These are phyloP conservation scores for Eurystomus glaucurus DNA, from an alignment of 2,797 vertebrate species.

Conservation along the genomic window DNA sequence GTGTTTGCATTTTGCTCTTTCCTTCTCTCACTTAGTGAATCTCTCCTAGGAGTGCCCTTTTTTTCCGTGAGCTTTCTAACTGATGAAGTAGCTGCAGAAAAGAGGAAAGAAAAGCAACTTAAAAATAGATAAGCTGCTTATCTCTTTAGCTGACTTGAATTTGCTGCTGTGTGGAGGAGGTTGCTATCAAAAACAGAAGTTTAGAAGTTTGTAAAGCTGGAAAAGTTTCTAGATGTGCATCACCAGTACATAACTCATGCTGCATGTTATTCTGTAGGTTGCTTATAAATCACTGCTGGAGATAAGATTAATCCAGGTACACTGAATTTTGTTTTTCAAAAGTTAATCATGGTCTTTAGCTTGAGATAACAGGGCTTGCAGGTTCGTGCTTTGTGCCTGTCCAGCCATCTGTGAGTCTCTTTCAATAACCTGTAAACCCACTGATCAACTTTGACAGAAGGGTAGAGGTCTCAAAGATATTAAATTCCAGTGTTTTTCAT, in stretches of 20 bases:
- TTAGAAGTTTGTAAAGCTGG: slow-evolving; percentile 11
- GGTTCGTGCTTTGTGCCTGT: not conserved
- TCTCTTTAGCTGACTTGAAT: slow-evolving; percentile 48
- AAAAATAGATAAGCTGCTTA: slow-evolving; percentile 64
- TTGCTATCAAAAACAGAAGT: slow-evolving; percentile 48
- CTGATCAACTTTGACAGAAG: slow-evolving; percentile 25
- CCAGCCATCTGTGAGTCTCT: slow-evolving; percentile 23
- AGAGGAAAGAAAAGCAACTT: slow-evolving; percentile 33
- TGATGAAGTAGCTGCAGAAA: slow-evolving; percentile 48
- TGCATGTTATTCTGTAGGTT: not conserved
- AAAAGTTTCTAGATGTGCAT: slow-evolving; percentile 67
- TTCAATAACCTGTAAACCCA: slow-evolving; percentile 8
- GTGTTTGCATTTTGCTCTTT: slow-evolving; percentile 44
- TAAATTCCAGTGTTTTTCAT: not conserved
- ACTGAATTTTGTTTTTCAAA: not conserved
- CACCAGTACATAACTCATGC: not conserved
- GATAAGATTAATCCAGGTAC: slow-evolving; percentile 48
- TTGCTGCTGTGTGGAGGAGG: slow-evolving; percentile 36
- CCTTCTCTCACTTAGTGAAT: not conserved
- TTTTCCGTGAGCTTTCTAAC: slow-evolving; percentile 29
- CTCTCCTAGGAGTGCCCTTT: slow-evolving; percentile 45
- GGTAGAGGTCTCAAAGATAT: not conserved
- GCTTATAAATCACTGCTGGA: not conserved
- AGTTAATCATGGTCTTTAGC: not conserved
- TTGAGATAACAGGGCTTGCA: not conserved